phyloP scores from a whole-genome alignment of 2,888 invertebrate species.

The Drosophila austrosaltans region DNA sequence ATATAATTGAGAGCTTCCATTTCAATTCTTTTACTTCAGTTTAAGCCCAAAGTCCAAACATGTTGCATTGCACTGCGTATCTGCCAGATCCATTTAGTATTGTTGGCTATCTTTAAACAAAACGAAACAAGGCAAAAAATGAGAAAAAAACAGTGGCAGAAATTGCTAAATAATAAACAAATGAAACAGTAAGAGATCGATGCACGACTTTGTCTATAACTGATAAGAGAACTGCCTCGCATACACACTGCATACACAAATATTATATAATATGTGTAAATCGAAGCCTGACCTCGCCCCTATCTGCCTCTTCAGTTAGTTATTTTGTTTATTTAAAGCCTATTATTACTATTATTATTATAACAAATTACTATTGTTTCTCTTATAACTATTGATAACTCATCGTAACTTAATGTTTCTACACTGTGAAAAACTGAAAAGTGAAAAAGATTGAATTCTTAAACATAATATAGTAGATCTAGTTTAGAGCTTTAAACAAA shows the following conservation, averaged over 20 bases:
- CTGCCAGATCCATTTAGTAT: neutral
- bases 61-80: neutral
- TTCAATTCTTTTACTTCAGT: constrained; percentile 24
- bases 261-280: too few relatives aligned
- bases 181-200: constrained; percentile 1
- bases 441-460: neutral
- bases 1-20: constrained; percentile 43
- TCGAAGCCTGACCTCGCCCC: neutral
- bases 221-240: neutral
- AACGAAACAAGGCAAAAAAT: too few relatives aligned
- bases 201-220: neutral
- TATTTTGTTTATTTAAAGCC: neutral
- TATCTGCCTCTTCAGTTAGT: neutral
- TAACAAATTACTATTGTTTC: neutral
- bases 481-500: too few relatives aligned
- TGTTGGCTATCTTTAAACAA: neutral
- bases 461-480: neutral
- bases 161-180: neutral
- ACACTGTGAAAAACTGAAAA: neutral
- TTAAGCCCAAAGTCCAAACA: constrained; percentile 32
- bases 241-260: neutral
- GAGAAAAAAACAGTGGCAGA: neutral
- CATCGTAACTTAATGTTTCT: constrained; percentile 31
- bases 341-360: constrained; percentile 26
- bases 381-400: constrained; percentile 27